A percentile compares a stretch with the other conserved stretches of the same genome.
These are phyloP conservation scores for Pyrochroa serraticornis DNA, from an alignment of 2,888 invertebrate genomes.

Conservation along the genomic window DNA sequence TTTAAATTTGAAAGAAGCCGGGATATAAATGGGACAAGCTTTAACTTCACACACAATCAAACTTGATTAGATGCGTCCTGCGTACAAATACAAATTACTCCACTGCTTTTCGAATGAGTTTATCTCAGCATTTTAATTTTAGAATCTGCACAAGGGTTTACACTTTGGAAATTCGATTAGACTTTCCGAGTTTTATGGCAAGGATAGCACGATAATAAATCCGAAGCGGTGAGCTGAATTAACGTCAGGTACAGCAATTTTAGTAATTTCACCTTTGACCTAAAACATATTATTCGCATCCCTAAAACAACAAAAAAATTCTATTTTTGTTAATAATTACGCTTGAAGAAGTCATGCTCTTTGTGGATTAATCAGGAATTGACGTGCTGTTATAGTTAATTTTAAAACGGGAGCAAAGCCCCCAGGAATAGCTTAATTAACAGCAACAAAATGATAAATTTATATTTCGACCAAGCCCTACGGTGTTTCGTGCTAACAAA, in stretches of 20 bases:
- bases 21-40: constrained; percentile 24
- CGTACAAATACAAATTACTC: constrained; percentile 20
- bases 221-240: constrained; percentile 7
- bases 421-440: no score
- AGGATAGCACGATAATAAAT: constrained; percentile 15
- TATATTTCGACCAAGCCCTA: no score
- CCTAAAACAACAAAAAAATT: no score
- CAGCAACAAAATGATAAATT: no score
- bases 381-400: no score
- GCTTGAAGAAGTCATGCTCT: no score
- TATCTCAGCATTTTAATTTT: constrained; percentile 20
- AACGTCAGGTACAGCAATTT: constrained; percentile 7
- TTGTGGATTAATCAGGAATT: no score
- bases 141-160: constrained; percentile 13
- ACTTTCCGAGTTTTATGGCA: constrained; percentile 12
- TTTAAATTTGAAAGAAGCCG: constrained; percentile 24
- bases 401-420: no score
- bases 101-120: constrained; percentile 8
- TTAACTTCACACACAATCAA: constrained; percentile 31
- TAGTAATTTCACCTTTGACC: constrained; percentile 2
- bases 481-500: no score
- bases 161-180: constrained; percentile 22
- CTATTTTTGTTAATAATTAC: no score
- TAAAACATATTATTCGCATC: no score
- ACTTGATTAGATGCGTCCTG: constrained; percentile 29